A percentile compares a stretch with the other conserved stretches of the same genome.
phyloP scores from a whole-genome alignment of 2,888 invertebrate genomes.

The Ornithoptera alexandrae region DNA sequence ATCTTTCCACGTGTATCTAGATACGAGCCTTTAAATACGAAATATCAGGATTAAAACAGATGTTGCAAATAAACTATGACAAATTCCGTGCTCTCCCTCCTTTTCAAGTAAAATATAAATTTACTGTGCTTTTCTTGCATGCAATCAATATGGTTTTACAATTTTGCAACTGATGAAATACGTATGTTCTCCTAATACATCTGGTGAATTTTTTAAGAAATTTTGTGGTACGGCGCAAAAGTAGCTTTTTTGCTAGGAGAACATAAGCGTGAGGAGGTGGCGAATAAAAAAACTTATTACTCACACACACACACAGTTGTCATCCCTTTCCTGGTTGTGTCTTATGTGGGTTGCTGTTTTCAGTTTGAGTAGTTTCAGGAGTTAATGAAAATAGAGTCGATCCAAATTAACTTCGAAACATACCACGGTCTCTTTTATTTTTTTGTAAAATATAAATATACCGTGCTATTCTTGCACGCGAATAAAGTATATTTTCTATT shows the following conservation, averaged over 20 bases:
- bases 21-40: too few species aligned
- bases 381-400: too few species aligned
- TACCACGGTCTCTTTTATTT: too few species aligned
- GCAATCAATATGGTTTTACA: not conserved
- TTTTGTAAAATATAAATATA: too few species aligned
- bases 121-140: not conserved
- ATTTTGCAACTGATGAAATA: too few species aligned
- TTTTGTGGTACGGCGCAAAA: not conserved
- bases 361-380: not conserved
- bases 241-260: not conserved
- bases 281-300: not conserved
- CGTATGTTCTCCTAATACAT: too few species aligned
- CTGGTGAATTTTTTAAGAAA: too few species aligned
- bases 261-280: not conserved
- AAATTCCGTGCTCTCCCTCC: not conserved
- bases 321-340: not conserved
- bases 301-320: not conserved
- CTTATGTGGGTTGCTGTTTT: not conserved
- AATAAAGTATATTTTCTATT: not conserved
- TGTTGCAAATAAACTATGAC: not conserved
- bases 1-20: too few species aligned
- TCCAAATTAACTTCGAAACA: too few species aligned
- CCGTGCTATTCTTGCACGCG: too few species aligned
- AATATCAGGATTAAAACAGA: too few species aligned
- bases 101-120: not conserved